Evolutionary conservation across 2,797 vertebrate genomes (phyloP).

Genomic region (Galaxias olidus): DNA sequence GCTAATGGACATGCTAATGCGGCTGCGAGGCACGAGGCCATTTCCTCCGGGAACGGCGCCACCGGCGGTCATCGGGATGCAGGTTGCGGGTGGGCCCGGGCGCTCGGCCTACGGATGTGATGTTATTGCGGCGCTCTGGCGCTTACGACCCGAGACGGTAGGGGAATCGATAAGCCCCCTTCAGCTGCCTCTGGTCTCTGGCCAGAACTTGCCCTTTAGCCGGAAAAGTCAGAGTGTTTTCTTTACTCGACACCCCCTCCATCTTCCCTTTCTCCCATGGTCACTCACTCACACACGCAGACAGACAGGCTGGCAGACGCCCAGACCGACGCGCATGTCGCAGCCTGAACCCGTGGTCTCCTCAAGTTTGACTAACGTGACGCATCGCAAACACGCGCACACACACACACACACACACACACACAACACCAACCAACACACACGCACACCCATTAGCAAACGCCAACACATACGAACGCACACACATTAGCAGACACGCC

Average conservation of each 20-base stretch:
- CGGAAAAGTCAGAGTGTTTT: neutral
- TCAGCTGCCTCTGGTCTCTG: constrained; percentile 5
- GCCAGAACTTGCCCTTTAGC: constrained; percentile 9
- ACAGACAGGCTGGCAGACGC: constrained; percentile 2
- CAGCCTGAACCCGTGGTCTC: too few species aligned
- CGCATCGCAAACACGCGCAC: constrained; percentile 1
- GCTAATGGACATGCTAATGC: neutral
- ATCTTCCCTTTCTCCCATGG: too few species aligned
- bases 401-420: constrained; percentile 3
- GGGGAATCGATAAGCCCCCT: neutral
- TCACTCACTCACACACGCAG: neutral
- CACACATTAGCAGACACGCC: too few species aligned
- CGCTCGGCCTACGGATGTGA: neutral
- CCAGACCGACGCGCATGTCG: too few species aligned
- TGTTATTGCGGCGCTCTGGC: constrained; percentile 3
- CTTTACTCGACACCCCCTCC: neutral
- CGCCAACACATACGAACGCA: neutral
- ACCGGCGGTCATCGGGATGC: neutral
- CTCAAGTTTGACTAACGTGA: too few species aligned
- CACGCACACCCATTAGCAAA: neutral
- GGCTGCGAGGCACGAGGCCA: neutral
- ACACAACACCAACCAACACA: neutral
- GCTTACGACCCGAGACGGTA: neutral
- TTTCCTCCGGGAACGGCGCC: neutral
- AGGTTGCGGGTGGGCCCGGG: neutral